A percentile compares a stretch with the other conserved stretches of the same genome.
phyloP scores from a whole-genome alignment of 2,113 vertebrate genomes.

The Sapayoa aenigma region DNA sequence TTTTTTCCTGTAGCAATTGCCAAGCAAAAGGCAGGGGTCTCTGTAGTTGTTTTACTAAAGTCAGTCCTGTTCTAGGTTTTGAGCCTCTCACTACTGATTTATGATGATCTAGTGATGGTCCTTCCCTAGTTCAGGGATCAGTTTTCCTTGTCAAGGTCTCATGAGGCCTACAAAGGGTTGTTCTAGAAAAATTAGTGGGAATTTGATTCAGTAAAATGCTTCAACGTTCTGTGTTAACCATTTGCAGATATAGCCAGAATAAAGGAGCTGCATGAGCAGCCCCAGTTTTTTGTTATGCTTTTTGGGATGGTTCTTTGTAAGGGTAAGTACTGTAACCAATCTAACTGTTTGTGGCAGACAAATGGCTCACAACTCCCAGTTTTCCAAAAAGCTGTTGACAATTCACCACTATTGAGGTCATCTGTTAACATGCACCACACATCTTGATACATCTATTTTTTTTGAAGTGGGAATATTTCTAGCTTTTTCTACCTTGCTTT shows the following conservation, averaged over 20 bases:
- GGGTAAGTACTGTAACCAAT: background rate
- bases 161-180: background rate
- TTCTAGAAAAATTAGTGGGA: background rate
- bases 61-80: background rate
- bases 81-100: background rate
- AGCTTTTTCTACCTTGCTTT: background rate
- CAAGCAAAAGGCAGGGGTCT: background rate
- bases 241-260: background rate
- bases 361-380: background rate
- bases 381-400: background rate
- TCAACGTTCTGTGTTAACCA: background rate
- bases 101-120: fast-evolving
- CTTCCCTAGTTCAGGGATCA: background rate
- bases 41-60: background rate
- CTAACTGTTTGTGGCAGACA: background rate
- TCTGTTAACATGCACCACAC: background rate
- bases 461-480: background rate
- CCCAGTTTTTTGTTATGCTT: background rate
- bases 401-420: background rate
- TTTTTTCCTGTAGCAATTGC: background rate
- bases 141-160: background rate
- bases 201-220: background rate
- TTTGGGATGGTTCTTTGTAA: background rate
- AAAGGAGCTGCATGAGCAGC: background rate
- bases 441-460: background rate